Evolutionary conservation across 2,113 vertebrate genomes (phyloP).

Genomic region (Pseudonaja textilis): DNA sequence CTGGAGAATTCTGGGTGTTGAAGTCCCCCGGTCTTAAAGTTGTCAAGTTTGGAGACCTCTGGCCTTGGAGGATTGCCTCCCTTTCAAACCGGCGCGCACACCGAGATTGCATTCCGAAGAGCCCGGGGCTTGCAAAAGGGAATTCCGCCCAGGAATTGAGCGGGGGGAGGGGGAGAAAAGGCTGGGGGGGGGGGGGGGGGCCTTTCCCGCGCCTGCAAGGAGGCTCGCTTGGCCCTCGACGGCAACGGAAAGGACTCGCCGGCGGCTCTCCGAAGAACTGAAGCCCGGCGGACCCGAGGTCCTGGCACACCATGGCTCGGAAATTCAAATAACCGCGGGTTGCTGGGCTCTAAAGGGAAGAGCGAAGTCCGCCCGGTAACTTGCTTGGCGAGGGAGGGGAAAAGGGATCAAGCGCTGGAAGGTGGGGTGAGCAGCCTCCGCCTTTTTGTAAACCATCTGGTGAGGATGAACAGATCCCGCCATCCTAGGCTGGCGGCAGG

Average conservation of each 20-base stretch:
- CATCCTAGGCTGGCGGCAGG: neutral
- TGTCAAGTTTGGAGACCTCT: no score
- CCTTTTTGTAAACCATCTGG: neutral
- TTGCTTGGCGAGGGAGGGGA: neutral
- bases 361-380: neutral
- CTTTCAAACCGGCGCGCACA: neutral
- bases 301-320: neutral
- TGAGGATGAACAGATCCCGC: neutral
- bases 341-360: neutral
- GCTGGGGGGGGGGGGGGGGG: no score
- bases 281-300: neutral
- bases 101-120: neutral
- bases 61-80: neutral
- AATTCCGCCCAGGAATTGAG: neutral
- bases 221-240: neutral
- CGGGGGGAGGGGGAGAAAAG: neutral
- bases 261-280: neutral
- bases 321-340: neutral
- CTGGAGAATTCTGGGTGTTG: no score
- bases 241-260: neutral
- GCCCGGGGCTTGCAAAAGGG: neutral
- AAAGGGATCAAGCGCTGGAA: neutral
- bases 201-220: neutral
- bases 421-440: neutral
- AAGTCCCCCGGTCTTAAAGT: no score